These are phyloP conservation scores for Tricholauxania praeusta DNA, from an alignment of 2,888 invertebrate species.

Conservation along the genomic window DNA sequence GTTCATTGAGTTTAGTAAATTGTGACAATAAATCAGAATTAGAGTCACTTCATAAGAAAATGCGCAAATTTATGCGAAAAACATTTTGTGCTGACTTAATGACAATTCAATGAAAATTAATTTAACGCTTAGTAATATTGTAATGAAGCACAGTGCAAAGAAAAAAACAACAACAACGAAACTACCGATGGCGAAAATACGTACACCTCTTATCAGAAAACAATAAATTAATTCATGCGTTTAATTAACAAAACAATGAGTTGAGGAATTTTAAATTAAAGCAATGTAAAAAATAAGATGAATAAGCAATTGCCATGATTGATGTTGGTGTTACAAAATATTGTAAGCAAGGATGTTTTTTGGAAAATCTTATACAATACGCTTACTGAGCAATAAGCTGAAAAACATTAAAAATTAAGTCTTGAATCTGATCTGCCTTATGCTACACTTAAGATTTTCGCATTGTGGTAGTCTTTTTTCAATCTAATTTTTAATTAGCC, in stretches of 20 bases:
- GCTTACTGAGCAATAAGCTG: too few relatives aligned
- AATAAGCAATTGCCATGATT: background rate
- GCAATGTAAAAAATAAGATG: background rate
- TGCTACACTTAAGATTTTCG: too few relatives aligned
- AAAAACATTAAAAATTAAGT: too few relatives aligned
- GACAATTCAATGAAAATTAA: constrained; percentile 14
- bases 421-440: too few relatives aligned
- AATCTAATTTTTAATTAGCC: background rate
- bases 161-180: background rate
- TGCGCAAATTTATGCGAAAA: background rate
- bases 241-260: background rate
- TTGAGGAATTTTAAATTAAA: background rate
- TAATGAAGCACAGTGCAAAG: background rate
- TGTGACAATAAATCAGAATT: too few relatives aligned
- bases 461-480: background rate
- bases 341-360: too few relatives aligned
- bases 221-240: background rate
- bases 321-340: background rate
- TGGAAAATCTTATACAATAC: too few relatives aligned
- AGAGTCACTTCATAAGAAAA: too few relatives aligned
- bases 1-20: too few relatives aligned
- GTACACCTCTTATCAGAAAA: background rate
- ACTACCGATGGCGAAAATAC: background rate
- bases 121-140: background rate
- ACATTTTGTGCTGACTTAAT: constrained; percentile 4